Base-by-base conservation (phyloP, 2,888 invertebrate genomes). In the Eupsilia transversa region DNA sequence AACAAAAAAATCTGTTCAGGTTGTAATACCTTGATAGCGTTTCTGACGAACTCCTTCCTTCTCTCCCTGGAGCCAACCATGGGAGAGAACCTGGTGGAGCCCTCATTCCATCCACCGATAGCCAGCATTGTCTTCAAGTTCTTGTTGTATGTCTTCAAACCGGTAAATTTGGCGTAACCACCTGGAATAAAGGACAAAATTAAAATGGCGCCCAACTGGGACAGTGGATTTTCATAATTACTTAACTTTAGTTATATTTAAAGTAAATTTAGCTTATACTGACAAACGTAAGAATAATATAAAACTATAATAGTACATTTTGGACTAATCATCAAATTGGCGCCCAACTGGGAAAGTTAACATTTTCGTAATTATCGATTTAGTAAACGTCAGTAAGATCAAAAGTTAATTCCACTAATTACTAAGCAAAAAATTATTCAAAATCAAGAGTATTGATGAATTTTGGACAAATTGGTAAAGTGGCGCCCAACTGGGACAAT, bases 81-180 rank as follows among this genome's bases (percentile, higher is more conserved):
- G n/a, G 98, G 98, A 0, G 99, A 99, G 94, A 99, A 99, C 71
- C 97, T 92, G 27, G 98, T 97, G 0, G 99, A 99, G 27, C 98
- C 99, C 93, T 99, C 99, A 94, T 99, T 99, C 99, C 99, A 99
- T 0, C 99, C 97, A 1, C 99, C 99, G 87, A 99, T 98, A 17
- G 99, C 99, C 86, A 99, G 96, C 96, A 99, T 94, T 0, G 99
- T 99, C 95, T 99, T 99, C 91, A 99, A 93, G 82, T 98, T 97
- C 93, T 98, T 98, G 95, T 99, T 99, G 96, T 99, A 99, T 0
- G 98, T 98, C 95, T 99, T 99, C 77, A 99, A 96, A 0, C 99
- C 99, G 56, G 98, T 99, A 95, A 99, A 99, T 96, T 99, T 99
- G 35, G 99, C 98, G 94, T 99, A 99, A 60, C 99, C 99, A 92